Evolutionary conservation across 2,113 vertebrate species (phyloP), one percentile per base, ranked within the genome.

Genomic region (Prolemur simus): DNA sequence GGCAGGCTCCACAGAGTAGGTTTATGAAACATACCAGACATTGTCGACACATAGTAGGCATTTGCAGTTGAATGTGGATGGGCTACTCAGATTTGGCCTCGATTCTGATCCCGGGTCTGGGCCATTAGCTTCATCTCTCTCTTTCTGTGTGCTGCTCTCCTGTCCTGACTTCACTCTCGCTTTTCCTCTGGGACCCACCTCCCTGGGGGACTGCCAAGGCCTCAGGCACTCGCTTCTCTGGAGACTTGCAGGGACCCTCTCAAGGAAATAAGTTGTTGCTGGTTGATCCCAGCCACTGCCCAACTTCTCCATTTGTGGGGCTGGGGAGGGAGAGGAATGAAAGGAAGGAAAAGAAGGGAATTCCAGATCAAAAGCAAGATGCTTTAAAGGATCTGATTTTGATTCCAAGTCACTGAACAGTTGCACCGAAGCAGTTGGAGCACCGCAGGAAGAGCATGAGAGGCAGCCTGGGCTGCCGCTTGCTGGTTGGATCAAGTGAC

Each of bases 311-410:
- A 5, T 47, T 56, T 37, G n/a, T 54, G 13, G 23, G 18, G 47
- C 4, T n/a, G 8, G 6, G 64, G n/a, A 42, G 34, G 14, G 14
- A 92, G 25, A 69, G 23, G 39, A 6, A 5, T 52, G 32, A 60
- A 71, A 96, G 29, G 21, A 52, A 86, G 58, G 29, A 54, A 58
- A 94, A 78, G 34, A 77, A 76, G 49, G 91, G 84, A 87, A 64
- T 49, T 56, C 49, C 37, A 25, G 47, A 32, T 1, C 58, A 49
- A 93, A 87, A 63, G 10, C 18, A 45, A 58, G 80, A 37, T 5
- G 52, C 58, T 74, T 49, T 58, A 47, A 45, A 84, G 49, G 85
- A 23, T 47, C 66, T 34, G 5, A 21, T 47, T 89, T 66, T 54
- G 4, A 52, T 91, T 54, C 45, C n/a, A 13, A 18, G 42, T 92